Conservation (phyloP, 2,888 invertebrate species). For the Junonia oenone region DNA sequence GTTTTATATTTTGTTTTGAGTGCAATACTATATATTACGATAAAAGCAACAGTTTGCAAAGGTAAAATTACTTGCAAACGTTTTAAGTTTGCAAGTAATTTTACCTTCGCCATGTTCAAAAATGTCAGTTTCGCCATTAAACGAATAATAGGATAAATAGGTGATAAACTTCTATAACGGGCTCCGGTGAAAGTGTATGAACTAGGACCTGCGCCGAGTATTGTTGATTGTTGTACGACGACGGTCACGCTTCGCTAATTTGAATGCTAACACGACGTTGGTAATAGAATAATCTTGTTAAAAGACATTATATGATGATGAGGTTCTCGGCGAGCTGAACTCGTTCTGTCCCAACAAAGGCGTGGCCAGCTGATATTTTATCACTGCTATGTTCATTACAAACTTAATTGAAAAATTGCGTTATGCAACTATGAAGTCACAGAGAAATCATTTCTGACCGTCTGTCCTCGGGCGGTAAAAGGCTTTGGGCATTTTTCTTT, state of each 20-base stretch:
- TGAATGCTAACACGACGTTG: conserved; percentile 61
- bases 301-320: conserved; percentile 56
- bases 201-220: conserved; percentile 39
- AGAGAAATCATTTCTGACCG: conserved; percentile 63
- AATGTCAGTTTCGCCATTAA: background rate
- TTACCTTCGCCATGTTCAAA: background rate
- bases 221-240: conserved; percentile 53
- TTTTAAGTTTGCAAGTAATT: background rate
- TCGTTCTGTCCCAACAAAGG: conserved; percentile 21
- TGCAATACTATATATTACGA: background rate
- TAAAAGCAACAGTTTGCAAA: too few relatives aligned
- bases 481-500: conserved; percentile 65
- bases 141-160: conserved; percentile 24
- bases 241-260: conserved; percentile 62
- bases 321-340: conserved; percentile 52
- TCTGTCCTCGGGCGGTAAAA: conserved; percentile 57
- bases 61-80: too few relatives aligned
- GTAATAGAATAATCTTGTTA: conserved; percentile 52
- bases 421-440: conserved; percentile 60
- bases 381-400: conserved; percentile 28
- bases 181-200: conserved; percentile 53
- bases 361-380: conserved; percentile 27
- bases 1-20: background rate
- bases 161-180: conserved; percentile 44
- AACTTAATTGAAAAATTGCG: conserved; percentile 56